Conservation (phyloP, 2,888 invertebrate genomes). For the Gymnosoma rotundatum region DNA sequence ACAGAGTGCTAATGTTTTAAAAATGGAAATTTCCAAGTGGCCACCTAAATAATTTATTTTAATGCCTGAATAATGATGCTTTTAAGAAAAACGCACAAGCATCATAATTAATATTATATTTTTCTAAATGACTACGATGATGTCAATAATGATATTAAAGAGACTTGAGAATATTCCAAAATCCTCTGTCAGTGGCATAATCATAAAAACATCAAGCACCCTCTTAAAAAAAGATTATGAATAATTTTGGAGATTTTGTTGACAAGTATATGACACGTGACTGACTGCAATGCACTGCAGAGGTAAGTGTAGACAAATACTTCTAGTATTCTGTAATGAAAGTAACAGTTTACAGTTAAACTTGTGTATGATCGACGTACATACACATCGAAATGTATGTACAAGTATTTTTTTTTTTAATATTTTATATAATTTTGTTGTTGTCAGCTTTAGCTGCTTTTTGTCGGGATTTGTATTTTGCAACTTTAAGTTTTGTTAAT, state of each 20-base stretch:
- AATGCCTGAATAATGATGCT: constrained; percentile 33
- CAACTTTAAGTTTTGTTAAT: constrained; percentile 54
- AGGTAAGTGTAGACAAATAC: constrained; percentile 32
- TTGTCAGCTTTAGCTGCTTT: constrained; percentile 35
- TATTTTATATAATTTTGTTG: constrained; percentile 38
- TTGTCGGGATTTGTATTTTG: constrained; percentile 42
- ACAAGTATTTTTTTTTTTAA: not conserved
- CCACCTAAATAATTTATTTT: constrained; percentile 50
- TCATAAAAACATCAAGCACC: constrained; percentile 53
- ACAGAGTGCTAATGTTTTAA: constrained; percentile 66
- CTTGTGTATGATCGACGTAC: no score
- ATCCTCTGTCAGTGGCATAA: constrained; percentile 40
- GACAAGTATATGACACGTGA: constrained; percentile 54
- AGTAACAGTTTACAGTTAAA: constrained; percentile 5
- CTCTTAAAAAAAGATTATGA: constrained; percentile 43
- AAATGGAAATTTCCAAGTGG: constrained; percentile 52
- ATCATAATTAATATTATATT: constrained; percentile 33
- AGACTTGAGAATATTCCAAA: constrained; percentile 23
- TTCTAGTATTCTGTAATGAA: constrained; percentile 17
- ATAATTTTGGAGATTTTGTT: constrained; percentile 26
- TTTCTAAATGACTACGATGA: constrained; percentile 17
- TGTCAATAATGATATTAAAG: constrained; percentile 21
- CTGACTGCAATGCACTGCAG: constrained; percentile 24
- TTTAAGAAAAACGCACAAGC: constrained; percentile 18
- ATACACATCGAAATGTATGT: not conserved